Evolutionary conservation across 2,797 vertebrate species (phyloP).

Genomic region (Dendrocincla tyrannina): DNA sequence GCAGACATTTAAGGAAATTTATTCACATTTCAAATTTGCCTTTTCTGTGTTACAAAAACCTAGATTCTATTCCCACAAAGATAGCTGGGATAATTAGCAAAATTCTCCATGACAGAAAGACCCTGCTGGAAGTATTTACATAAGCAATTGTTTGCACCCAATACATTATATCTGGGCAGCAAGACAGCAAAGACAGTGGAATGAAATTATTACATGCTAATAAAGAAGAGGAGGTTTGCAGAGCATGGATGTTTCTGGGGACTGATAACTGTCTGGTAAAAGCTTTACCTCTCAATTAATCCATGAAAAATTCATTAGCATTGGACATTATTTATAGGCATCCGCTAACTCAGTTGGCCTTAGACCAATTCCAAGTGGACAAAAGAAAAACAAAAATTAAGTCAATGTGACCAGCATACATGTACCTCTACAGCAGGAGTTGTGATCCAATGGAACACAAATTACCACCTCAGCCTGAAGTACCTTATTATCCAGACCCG

Average conservation of each 20-base stretch:
- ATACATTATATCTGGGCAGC: conserved; percentile 3
- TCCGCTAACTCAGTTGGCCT: background rate
- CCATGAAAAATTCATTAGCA: conserved; percentile 55
- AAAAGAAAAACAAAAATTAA: conserved; percentile 17
- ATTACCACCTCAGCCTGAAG: background rate
- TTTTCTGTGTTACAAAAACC: background rate
- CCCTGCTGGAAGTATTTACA: background rate
- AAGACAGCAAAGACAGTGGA: conserved; percentile 26
- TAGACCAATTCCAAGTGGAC: conserved; percentile 20
- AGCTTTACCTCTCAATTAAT: conserved; percentile 33
- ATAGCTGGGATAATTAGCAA: conserved; percentile 2
- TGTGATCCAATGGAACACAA: background rate
- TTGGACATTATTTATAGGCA: conserved; percentile 18
- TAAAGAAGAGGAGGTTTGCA: conserved; percentile 9
- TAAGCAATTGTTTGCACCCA: conserved; percentile 9
- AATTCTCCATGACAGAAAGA: background rate
- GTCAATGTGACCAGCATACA: background rate
- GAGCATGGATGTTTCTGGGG: conserved; percentile 13
- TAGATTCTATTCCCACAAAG: background rate
- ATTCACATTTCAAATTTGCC: background rate
- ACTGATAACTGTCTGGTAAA: conserved; percentile 49
- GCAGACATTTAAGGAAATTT: background rate
- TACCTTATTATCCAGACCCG: background rate
- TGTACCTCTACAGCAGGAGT: background rate
- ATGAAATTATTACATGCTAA: conserved; percentile 52